phyloP scores from a whole-genome alignment of 1,140 invertebrate genomes.

The Ceratitis capitata region DNA sequence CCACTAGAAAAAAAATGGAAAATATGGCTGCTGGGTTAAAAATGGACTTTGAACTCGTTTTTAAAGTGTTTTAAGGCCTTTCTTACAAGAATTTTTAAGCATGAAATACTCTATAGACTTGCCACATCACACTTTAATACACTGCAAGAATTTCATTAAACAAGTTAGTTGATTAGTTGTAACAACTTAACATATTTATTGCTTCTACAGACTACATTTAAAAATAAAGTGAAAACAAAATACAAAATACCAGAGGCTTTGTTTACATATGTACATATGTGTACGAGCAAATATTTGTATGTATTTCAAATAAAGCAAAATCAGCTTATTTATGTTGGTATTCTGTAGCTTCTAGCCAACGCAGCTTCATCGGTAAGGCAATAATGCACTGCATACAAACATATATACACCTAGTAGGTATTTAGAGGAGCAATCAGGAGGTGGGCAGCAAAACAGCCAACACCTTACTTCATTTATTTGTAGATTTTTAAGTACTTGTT shows the following conservation, averaged over 20 bases:
- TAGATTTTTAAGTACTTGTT: not conserved
- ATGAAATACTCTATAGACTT: too few relatives aligned
- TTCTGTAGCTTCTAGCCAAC: not conserved
- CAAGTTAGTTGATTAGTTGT: not conserved
- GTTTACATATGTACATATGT: not conserved
- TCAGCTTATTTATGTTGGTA: too few relatives aligned
- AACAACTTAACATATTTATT: not conserved
- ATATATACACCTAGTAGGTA: too few relatives aligned
- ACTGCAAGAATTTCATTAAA: too few relatives aligned
- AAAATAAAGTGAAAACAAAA: not conserved
- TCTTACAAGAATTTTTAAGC: too few relatives aligned
- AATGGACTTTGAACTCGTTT: too few relatives aligned
- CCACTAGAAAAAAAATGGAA: too few relatives aligned
- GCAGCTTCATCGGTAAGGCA: not conserved
- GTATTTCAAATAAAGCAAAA: not conserved
- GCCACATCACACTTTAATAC: too few relatives aligned
- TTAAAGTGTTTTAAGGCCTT: too few relatives aligned
- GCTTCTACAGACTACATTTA: not conserved
- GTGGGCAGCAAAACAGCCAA: not conserved
- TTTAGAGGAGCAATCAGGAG: not conserved
- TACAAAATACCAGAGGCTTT: not conserved
- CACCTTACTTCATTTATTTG: not conserved
- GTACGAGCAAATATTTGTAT: not conserved
- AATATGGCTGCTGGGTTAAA: too few relatives aligned
- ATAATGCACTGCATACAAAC: not conserved